Conservation (phyloP, 2,113 vertebrate species). For the Pionites leucogaster region DNA sequence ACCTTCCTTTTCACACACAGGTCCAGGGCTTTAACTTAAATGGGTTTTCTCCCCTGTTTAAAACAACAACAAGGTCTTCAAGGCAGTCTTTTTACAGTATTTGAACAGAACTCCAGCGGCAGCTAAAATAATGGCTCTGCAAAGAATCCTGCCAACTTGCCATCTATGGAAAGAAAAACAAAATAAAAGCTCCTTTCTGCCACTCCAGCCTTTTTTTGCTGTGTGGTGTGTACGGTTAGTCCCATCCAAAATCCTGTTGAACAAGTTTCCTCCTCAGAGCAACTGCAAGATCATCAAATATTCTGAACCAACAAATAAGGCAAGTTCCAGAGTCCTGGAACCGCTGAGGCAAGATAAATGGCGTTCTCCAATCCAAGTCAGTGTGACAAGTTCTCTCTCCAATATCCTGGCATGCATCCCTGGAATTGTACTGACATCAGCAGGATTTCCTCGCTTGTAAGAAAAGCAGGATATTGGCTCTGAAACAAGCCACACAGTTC, state of each 20-base stretch:
- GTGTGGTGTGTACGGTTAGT: neutral
- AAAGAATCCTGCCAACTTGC: neutral
- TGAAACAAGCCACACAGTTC: neutral
- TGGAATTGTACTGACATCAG: conserved; percentile 37
- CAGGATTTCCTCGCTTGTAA: conserved; percentile 30
- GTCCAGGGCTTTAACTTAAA: neutral
- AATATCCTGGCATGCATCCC: neutral
- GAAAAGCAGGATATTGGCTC: conserved; percentile 46
- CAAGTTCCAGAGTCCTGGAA: neutral
- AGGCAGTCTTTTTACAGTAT: neutral
- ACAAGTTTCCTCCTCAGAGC: neutral
- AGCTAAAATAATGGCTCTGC: neutral
- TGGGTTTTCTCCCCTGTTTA: neutral
- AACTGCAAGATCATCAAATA: neutral
- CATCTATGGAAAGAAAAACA: neutral
- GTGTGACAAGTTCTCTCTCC: neutral
- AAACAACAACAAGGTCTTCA: neutral
- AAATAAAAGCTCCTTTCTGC: neutral
- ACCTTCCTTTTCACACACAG: neutral
- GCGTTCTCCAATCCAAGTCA: neutral
- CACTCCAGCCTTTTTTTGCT: neutral
- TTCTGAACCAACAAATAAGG: neutral
- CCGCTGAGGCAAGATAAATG: neutral
- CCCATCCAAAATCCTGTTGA: neutral
- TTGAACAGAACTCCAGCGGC: neutral